Percentiles rank a stretch among this genome's conserved stretches.
phyloP scores from a whole-genome alignment of 2,113 vertebrate species.

The Catharus bicknelli region DNA sequence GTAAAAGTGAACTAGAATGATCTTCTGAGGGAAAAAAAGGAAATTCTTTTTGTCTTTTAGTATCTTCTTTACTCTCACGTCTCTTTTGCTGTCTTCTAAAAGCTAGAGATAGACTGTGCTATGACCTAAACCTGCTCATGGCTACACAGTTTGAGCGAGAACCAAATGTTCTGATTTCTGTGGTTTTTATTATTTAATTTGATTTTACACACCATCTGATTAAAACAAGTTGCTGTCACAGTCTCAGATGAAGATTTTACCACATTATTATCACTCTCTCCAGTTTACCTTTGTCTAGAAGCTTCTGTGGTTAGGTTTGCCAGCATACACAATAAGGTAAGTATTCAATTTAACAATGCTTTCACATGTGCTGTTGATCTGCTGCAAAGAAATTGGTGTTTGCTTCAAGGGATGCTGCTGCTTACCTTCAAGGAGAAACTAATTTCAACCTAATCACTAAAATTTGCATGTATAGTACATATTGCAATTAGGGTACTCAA shows the following conservation, averaged over 20 bases:
- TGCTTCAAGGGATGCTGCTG: not conserved
- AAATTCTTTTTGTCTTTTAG: not conserved
- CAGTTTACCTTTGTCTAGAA: not conserved
- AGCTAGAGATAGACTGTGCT: not conserved
- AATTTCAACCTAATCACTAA: slow-evolving; percentile 52
- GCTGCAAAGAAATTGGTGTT: not conserved
- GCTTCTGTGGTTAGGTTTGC: not conserved
- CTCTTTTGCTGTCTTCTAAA: not conserved
- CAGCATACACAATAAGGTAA: not conserved
- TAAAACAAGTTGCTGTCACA: not conserved
- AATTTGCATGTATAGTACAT: slow-evolving; percentile 53
- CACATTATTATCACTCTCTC: not conserved
- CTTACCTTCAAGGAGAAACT: slow-evolving; percentile 23
- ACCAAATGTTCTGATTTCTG: not conserved
- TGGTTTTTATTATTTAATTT: not conserved
- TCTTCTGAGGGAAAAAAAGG: not conserved
- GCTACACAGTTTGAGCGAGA: not conserved
- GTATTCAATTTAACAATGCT: not conserved
- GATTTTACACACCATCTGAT: not conserved
- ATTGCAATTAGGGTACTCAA: slow-evolving; percentile 14
- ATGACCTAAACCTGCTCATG: not conserved
- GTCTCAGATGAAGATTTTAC: not conserved
- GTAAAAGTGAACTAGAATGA: not conserved
- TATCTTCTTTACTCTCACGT: not conserved
- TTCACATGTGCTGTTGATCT: not conserved